phyloP scores from a whole-genome alignment of 2,113 vertebrate species.

The Smithornis capensis region DNA sequence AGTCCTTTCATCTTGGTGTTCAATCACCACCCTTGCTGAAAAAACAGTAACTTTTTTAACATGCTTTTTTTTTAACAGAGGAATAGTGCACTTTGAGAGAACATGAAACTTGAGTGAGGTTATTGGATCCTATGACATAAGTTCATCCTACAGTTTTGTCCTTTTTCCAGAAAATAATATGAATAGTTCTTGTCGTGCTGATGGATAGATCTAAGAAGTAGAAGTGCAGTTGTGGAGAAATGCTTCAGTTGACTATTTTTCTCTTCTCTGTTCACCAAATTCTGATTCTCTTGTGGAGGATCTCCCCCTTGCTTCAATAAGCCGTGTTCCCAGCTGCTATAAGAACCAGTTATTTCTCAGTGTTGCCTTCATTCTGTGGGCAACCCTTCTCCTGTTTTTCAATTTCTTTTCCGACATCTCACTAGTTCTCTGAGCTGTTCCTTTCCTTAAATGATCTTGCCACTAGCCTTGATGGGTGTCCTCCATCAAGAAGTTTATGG shows the following conservation, averaged over 20 bases:
- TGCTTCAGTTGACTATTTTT: not conserved
- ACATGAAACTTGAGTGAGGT: not conserved
- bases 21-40: not conserved
- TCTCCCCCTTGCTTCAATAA: not conserved
- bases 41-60: not conserved
- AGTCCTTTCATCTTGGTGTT: not conserved
- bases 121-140: not conserved
- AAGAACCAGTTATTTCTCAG: not conserved
- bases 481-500: not conserved
- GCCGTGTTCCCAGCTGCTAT: not conserved
- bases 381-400: not conserved
- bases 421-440: not conserved
- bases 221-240: not conserved
- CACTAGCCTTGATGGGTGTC: fast-evolving
- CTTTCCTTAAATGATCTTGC: not conserved
- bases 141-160: not conserved
- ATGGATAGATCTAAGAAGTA: not conserved
- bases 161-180: not conserved
- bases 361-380: not conserved
- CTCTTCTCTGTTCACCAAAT: not conserved
- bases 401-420: not conserved
- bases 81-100: not conserved
- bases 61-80: not conserved
- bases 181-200: not conserved
- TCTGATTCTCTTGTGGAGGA: not conserved